Evolutionary conservation across 2,113 vertebrate genomes (phyloP).

Genomic region (Asarcornis scutulata): DNA sequence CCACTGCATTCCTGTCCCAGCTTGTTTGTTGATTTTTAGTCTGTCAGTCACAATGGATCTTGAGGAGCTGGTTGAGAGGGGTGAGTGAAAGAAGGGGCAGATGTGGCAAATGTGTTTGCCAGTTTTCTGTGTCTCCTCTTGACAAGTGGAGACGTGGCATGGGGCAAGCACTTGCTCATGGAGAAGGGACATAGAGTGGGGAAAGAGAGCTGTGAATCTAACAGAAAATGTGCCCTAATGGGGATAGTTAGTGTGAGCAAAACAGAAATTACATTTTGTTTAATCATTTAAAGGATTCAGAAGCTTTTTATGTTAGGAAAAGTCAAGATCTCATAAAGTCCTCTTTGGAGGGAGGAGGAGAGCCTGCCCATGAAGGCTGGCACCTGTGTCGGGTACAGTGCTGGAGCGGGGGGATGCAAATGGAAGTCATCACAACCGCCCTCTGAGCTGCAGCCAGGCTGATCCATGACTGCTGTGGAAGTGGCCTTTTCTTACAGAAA

Average conservation of each 20-base stretch:
- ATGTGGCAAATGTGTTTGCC: background rate
- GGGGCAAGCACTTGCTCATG: background rate
- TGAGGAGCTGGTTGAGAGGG: background rate
- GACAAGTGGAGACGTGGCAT: background rate
- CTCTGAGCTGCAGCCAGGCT: background rate
- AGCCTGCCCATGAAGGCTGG: background rate
- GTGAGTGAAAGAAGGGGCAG: fast-evolving
- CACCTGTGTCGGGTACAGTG: background rate
- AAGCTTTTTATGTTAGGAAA: background rate
- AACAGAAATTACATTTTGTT: background rate
- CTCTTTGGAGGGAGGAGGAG: background rate
- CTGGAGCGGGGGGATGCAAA: background rate
- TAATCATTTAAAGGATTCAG: background rate
- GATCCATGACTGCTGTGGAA: background rate
- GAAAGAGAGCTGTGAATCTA: background rate
- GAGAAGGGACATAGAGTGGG: background rate
- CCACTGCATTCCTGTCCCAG: background rate
- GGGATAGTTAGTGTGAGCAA: background rate
- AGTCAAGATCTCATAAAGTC: background rate
- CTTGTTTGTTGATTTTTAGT: background rate
- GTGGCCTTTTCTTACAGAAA: background rate
- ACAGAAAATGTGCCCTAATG: background rate
- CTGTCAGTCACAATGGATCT: fast-evolving
- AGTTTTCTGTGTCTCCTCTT: background rate
- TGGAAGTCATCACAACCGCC: background rate